phyloP scores from a whole-genome alignment of 1,140 invertebrate species.

The Matsumurasca onukii region DNA sequence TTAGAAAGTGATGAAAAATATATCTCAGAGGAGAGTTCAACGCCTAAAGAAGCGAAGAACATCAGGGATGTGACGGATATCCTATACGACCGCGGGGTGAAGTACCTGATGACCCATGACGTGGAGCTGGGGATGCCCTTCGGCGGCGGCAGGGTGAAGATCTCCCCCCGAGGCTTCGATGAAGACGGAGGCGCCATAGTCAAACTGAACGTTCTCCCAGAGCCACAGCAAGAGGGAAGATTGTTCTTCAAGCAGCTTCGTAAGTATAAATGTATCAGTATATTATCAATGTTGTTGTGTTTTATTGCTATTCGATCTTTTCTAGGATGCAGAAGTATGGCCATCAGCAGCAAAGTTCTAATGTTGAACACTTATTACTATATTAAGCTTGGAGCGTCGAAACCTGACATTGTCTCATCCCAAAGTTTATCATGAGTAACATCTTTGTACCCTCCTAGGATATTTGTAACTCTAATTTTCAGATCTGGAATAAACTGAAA shows the following conservation, averaged over 20 bases:
- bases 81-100: constrained; percentile 63
- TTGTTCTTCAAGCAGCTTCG: constrained; percentile 72
- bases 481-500: too few species aligned
- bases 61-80: constrained; percentile 71
- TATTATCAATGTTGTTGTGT: constrained; percentile 2
- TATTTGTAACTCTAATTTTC: too few species aligned
- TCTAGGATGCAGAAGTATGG: too few species aligned
- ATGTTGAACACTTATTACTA: too few species aligned
- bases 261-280: too few species aligned
- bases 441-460: too few species aligned
- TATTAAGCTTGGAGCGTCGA: too few species aligned
- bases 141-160: constrained; percentile 64
- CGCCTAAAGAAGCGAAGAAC: neutral
- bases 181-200: constrained; percentile 70
- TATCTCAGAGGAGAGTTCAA: neutral
- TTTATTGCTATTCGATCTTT: too few species aligned
- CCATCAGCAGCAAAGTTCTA: too few species aligned
- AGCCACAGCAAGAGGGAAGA: constrained; percentile 51
- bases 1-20: neutral
- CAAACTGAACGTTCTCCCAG: constrained; percentile 65
- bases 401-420: too few species aligned
- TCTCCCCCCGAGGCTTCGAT: constrained; percentile 64
- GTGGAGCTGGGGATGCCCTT: constrained; percentile 70
- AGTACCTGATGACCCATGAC: constrained; percentile 74
- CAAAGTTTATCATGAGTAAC: too few species aligned